Conservation (phyloP, 2,113 vertebrate species). For the Leptobrachium ailaonicum region DNA sequence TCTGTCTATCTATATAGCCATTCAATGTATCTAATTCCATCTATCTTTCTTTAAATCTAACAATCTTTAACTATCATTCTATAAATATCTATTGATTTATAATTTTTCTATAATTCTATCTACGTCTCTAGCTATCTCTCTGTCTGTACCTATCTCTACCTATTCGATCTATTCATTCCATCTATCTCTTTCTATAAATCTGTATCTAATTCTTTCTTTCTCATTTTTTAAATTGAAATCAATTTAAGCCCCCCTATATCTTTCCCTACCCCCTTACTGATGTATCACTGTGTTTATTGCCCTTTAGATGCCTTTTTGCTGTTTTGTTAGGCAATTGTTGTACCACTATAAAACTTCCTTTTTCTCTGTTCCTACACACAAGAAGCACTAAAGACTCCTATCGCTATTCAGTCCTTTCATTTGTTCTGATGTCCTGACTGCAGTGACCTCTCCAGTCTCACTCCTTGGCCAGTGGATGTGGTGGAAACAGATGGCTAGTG, state of each 20-base stretch:
- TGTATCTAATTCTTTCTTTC: slow-evolving; percentile 9
- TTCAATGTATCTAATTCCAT: no score
- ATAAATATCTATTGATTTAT: no score
- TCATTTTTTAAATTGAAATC: slow-evolving; percentile 64
- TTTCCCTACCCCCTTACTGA: slow-evolving; percentile 58
- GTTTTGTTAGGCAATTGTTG: slow-evolving; percentile 76
- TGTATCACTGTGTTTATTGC: slow-evolving; percentile 65
- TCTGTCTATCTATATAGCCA: no score
- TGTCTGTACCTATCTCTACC: neutral
- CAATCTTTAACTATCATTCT: no score
- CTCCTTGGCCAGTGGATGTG: slow-evolving; percentile 72
- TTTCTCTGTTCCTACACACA: slow-evolving; percentile 78
- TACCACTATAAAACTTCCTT: slow-evolving; percentile 76
- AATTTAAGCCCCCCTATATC: slow-evolving; percentile 73
- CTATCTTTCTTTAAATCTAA: no score
- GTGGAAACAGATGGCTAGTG: slow-evolving; percentile 87
- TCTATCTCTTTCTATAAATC: neutral
- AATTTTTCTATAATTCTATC: no score
- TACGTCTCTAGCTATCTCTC: neutral
- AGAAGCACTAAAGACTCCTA: slow-evolving; percentile 65
- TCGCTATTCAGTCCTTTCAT: slow-evolving; percentile 74
- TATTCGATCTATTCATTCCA: neutral
- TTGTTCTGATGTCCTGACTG: slow-evolving; percentile 73
- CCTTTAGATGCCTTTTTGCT: slow-evolving; percentile 74
- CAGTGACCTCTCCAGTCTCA: slow-evolving; percentile 71